Evolutionary conservation across 2,113 vertebrate genomes (phyloP), one percentile per base, ranked within the genome.

Genomic region (Coptodon rendalli): DNA sequence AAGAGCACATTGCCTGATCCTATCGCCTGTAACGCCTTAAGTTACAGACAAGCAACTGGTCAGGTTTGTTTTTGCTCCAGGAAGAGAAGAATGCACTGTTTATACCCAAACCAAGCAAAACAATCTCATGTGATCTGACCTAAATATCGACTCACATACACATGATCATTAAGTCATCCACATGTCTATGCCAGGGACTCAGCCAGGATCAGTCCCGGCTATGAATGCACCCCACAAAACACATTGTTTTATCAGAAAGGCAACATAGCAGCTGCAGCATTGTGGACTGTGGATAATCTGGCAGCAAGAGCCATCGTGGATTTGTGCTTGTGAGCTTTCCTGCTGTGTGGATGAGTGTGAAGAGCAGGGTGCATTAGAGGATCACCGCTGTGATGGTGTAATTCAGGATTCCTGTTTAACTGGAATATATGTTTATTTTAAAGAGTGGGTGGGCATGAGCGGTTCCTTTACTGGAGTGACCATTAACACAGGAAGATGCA

Each of bases 321-420:
- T 94, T 95, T 94, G 83, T 66, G 87, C 89, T 91, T 61, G 68
- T 84, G 88, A 87, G 88, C 40, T 36, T 90, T 82, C 54, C 86
- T 43, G 82, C 89, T 94, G 84, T 91, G 89, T 91, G 83, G 90
- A 89, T 11, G 34, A 87, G 87, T 92, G 92, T 90, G 92, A 93
- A 87, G 89, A 92, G 89, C 86, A 90, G 92, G 88, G 92, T 95
- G 90, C 92, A 86, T 93, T 93, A 95, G 91, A 94, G 91, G 94
- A 95, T 95, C 88, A 92, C 89, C 81, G 79, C 78, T 3, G 29
- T 86, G 93, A 88, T 91, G 89, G 83, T 92, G 93, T 92, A 92
- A 93, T 93, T 93, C 91, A 94, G 90, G 80, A 93, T 88, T 91
- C 89, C 79, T 87, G 68, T 73, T 87, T 73, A 80, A 52, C 13